phyloP scores from a whole-genome alignment of 2,888 invertebrate genomes.

The Troides helena region DNA sequence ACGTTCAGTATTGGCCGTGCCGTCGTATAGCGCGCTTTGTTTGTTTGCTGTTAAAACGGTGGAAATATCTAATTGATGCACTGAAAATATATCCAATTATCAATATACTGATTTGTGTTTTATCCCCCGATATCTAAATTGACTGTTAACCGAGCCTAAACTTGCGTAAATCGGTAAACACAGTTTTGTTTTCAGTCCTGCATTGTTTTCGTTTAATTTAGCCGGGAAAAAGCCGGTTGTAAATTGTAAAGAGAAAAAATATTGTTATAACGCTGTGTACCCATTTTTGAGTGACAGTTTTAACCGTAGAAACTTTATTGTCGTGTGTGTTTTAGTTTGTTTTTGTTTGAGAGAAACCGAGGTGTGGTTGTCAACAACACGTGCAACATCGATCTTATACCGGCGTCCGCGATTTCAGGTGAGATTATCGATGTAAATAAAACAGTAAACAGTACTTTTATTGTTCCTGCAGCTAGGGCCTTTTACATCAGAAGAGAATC shows the following conservation, averaged over 20 bases:
- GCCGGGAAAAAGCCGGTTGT: slow-evolving; percentile 70
- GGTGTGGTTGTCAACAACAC: slow-evolving; percentile 51
- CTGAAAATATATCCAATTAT: slow-evolving; percentile 43
- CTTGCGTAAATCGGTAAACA: slow-evolving; percentile 33
- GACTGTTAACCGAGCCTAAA: slow-evolving; percentile 34
- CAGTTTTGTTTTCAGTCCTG: slow-evolving; percentile 41
- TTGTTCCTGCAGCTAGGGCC: neutral
- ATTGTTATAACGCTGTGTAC: slow-evolving; percentile 49
- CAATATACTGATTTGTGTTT: slow-evolving; percentile 46
- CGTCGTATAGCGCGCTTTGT: slow-evolving; percentile 55
- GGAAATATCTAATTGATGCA: slow-evolving; percentile 39
- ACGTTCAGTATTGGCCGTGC: slow-evolving; percentile 64
- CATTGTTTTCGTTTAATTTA: slow-evolving; percentile 55
- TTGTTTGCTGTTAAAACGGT: slow-evolving; percentile 43
- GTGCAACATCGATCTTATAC: slow-evolving; percentile 59
- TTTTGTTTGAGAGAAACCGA: slow-evolving; percentile 45
- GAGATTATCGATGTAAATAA: slow-evolving; percentile 24
- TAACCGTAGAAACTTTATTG: slow-evolving; percentile 42
- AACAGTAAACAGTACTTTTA: neutral
- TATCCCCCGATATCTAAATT: slow-evolving; percentile 33
- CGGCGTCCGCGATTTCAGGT: slow-evolving; percentile 38
- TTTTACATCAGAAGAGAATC: no score
- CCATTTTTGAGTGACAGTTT: slow-evolving; percentile 53
- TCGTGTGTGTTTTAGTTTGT: slow-evolving; percentile 47
- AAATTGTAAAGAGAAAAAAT: slow-evolving; percentile 38